Conservation (phyloP, 1,140 invertebrate species). For the Cheumatopsyche charites region DNA sequence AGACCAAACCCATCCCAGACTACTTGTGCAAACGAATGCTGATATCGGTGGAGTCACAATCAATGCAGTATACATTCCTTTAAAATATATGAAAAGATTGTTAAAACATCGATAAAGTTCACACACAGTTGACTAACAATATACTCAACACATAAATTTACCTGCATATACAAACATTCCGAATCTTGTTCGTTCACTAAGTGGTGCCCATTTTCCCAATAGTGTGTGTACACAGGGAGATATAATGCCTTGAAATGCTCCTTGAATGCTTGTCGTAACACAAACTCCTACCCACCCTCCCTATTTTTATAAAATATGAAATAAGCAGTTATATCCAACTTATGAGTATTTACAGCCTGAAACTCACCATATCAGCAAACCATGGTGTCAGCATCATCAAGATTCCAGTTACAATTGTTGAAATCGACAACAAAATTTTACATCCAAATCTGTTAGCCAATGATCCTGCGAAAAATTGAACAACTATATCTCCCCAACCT, state of each 20-base stretch:
- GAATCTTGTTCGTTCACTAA: conserved; percentile 27
- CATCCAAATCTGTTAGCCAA: conserved; percentile 68
- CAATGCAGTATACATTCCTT: conserved; percentile 14
- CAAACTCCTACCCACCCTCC: conserved; percentile 32
- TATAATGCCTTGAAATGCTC: conserved; percentile 30
- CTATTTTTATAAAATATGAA: not conserved
- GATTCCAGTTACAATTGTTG: not conserved
- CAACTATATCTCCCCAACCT: conserved; percentile 67
- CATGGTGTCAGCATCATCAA: conserved; percentile 22
- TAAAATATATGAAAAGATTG: not conserved
- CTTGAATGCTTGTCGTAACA: conserved; percentile 7
- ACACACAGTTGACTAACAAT: not conserved
- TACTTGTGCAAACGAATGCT: conserved; percentile 15
- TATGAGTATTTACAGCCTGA: too few relatives aligned
- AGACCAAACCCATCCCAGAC: conserved; percentile 18
- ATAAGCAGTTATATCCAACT: too few relatives aligned
- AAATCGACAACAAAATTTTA: conserved; percentile 61
- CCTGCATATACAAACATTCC: conserved; percentile 23
- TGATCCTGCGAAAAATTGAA: conserved; percentile 73
- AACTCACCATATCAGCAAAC: conserved; percentile 6
- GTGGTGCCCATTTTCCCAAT: conserved; percentile 27
- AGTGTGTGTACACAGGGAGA: not conserved
- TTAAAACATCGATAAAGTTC: conserved; percentile 9
- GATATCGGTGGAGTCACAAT: conserved; percentile 18
- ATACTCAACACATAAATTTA: not conserved